A percentile compares a stretch with the other conserved stretches of the same genome.
Conservation (phyloP, 2,888 invertebrate species). For the Diarsia dahlii region DNA sequence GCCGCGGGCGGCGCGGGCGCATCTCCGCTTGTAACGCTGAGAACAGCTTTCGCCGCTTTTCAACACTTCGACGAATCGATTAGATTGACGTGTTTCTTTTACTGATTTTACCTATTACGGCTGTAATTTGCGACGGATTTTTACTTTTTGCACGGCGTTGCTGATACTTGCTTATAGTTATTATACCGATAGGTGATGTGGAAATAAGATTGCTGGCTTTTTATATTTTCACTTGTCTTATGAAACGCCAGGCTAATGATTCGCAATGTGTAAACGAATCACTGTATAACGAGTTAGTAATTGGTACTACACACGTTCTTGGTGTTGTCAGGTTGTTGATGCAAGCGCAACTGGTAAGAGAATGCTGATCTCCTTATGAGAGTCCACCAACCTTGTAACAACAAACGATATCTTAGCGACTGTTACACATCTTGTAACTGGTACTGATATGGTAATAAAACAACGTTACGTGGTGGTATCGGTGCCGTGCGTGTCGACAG, state of each 20-base stretch:
- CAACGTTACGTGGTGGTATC: slow-evolving; percentile 55
- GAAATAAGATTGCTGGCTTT: slow-evolving; percentile 25
- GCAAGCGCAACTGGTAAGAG: slow-evolving; percentile 3
- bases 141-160: slow-evolving; percentile 52
- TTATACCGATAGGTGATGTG: slow-evolving; percentile 44
- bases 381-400: slow-evolving; percentile 37
- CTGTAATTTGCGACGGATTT: slow-evolving; percentile 64
- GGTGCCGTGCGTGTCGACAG: slow-evolving; percentile 77
- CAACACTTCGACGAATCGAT: slow-evolving; percentile 90
- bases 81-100: slow-evolving; percentile 81
- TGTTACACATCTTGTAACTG: slow-evolving; percentile 61
- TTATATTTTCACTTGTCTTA: slow-evolving; percentile 14
- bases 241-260: slow-evolving; percentile 1
- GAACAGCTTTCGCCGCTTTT: slow-evolving; percentile 89
- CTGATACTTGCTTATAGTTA: slow-evolving; percentile 15
- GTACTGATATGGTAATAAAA: slow-evolving; percentile 65
- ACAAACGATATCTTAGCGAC: slow-evolving; percentile 44
- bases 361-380: slow-evolving; percentile 9
- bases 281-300: background rate
- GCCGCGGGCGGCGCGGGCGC: slow-evolving; percentile 82
- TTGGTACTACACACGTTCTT: background rate
- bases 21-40: slow-evolving; percentile 79
- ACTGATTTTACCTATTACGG: slow-evolving; percentile 77
- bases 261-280: background rate
- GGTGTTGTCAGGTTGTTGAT: background rate